Base-by-base conservation (phyloP, 2,797 vertebrate species). In the Telmatherina bonti region DNA sequence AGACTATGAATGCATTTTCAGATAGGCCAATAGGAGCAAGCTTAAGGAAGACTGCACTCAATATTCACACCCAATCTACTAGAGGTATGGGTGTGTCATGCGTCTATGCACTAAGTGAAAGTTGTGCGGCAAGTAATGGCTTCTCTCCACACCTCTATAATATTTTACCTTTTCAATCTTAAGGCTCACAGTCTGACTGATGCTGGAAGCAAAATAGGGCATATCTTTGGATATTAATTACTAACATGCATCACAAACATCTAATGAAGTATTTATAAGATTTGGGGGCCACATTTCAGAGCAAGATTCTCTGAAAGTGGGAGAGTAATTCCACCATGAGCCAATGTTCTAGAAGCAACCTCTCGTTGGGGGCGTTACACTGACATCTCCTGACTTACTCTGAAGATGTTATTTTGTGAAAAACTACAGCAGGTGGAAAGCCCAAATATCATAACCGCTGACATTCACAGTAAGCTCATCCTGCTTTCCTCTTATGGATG, bases 1-100 rank as follows among this genome's bases (percentile, higher is more conserved):
- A 81, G 58, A 83, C 65, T 64, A 67, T 80, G 64, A 86, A 86
- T 87, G 80, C 72, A 78, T 84, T 85, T n/a, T 87, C 66, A 73
- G 86, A 70, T 47, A 73, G 71, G 73, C 74, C 77, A 79, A 72
- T 78, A 72, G 84, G 56, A 77, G 63, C 1, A 2, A 72, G 66
- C 10, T 22, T 53, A 66, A 67, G 75, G 62, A 73, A 82, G 83
- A 61, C 27, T 6, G 3, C 54, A 26, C 66, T 82, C 76, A 81
- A 74, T 85, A 85, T 85, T 85, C 76, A 82, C 18, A 53, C 52
- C 76, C 76, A 84, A 76, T 85, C 83, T 74, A 58, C 75, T 72
- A 63, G 76, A 77, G 47, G 67, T 52, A 76, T 70, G 60, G 70
- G 54, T 52, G 76, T 69, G 74, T 82, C 72, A 81, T 30, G 66